Base-by-base conservation (phyloP, 1,140 invertebrate species). In the Hydropsyche tenuis region DNA sequence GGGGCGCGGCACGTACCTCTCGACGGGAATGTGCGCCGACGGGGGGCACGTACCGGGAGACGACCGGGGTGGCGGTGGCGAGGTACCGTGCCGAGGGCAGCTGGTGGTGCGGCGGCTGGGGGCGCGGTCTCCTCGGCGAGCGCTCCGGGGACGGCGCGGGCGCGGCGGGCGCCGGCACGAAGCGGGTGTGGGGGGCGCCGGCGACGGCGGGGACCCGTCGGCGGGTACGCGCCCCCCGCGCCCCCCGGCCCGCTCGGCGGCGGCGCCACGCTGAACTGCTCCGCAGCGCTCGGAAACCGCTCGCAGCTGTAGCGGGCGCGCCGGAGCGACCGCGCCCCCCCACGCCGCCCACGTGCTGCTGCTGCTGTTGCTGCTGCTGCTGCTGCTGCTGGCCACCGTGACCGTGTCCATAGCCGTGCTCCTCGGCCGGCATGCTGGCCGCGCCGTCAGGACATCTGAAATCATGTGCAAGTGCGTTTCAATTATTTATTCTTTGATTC, bases 1-100 rank as follows among this genome's bases (percentile, higher is more conserved):
- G 60, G 87, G 86, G 5, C 86, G 86, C 46, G 88, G 88, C 70
- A 90, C 86, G 73, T 90, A 90, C 51, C 86, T 84, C 14, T 73
- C 69, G 30, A 73, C 86, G 82, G 79, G 87, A 88, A 64, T 82
- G 78, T 51, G 85, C 83, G 72, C 85, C 81, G 72, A 82, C 84
- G 75, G 82, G 30, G 83, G 80, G 82, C 73, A 90, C 86, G 72
- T 90, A 90, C 56, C 86, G 84, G 12, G 51, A 82, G 68, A 74
- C 69, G 25, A 73, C 86, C 82, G 79, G 87, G 88, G 64, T 83
- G 77, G 89, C 64, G 88, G 88, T 3, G 89, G 89, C 1, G 89
- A 89, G 62, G 89, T 86, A 73, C 90, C 43, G 85, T 84, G 72
- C 85, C 81, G 72, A 82, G 84, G 75, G 82, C 83, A 80, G 82